Evolutionary conservation across 2,113 vertebrate genomes (phyloP), one percentile per base, ranked within the genome.

Genomic region (Psophia crepitans): DNA sequence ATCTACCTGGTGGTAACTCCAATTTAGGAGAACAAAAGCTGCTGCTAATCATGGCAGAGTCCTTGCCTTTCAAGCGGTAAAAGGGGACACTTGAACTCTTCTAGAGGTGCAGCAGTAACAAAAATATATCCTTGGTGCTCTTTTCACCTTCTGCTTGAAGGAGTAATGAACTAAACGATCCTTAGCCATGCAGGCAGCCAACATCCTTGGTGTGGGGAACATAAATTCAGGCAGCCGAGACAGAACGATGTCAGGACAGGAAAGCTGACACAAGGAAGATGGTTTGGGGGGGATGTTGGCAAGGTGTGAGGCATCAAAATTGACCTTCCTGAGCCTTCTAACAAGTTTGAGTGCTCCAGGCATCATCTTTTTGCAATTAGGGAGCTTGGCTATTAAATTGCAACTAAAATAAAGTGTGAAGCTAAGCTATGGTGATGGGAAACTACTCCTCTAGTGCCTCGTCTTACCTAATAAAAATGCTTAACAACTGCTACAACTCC

Each of bases 211-310:
- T 70, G 32, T 53, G 12, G n/a, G 58, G 22, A 66, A 81, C 69
- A 73, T 71, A 84, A 89, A 84, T 56, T 80, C 33, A 61, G 68
- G 49, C 37, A 84, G 44, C 26, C 7, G 2, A 43, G 63, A 60
- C 17, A 76, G 68, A 77, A 56, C 9, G 33, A 22, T 46, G n/a
- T 51, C 28, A 85, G 69, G 53, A 46, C 16, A 83, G 12, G 16
- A 68, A 82, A 70, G n/a, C 28, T 77, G 28, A 24, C 14, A 56
- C 8, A 19, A 69, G 54, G 51, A 70, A 14, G 20, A 66, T 20
- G 27, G 32, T 32, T 13, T n/a, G 3, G 6, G 5, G 12, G 3
- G 28, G 2, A 24, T n/a, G 7, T 2, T 71, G 14, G 10, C 37
- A 75, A 51, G 3, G 12, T 32, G 9, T 5, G 2, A 87, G 84